phyloP scores from a whole-genome alignment of 1,140 invertebrate species.

The Musca domestica region DNA sequence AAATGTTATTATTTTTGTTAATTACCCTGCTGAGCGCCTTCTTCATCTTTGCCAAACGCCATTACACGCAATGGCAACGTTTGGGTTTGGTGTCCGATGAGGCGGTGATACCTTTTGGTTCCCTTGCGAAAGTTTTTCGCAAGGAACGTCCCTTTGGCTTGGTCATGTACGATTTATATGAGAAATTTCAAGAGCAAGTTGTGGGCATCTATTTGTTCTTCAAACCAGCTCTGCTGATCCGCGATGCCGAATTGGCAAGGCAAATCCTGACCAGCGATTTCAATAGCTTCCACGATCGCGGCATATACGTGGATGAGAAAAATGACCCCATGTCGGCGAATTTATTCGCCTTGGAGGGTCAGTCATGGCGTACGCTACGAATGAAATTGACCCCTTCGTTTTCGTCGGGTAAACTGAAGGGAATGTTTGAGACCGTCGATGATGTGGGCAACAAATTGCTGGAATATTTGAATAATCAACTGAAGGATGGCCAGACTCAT shows the following conservation, averaged over 20 bases:
- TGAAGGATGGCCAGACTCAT: constrained; percentile 25
- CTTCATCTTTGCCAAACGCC: constrained; percentile 24
- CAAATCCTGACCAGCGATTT: constrained; percentile 55
- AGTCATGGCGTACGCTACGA: constrained; percentile 57
- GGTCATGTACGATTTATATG: constrained; percentile 37
- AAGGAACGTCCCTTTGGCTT: constrained; percentile 33
- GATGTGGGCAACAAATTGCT: constrained; percentile 51
- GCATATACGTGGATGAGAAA: constrained; percentile 48
- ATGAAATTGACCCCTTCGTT: constrained; percentile 59
- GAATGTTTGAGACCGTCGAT: constrained; percentile 56
- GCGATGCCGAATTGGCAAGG: constrained; percentile 55
- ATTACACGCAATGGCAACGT: constrained; percentile 39
- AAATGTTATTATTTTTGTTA: not conserved
- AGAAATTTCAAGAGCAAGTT: constrained; percentile 27
- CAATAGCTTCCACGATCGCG: constrained; percentile 50
- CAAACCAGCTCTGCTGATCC: constrained; percentile 49
- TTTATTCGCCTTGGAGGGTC: constrained; percentile 53
- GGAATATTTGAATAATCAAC: constrained; percentile 32
- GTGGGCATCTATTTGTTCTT: constrained; percentile 44
- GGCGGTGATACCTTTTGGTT: constrained; percentile 38
- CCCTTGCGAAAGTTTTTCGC: constrained; percentile 31
- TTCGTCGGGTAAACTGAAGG: constrained; percentile 59
- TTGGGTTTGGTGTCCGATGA: constrained; percentile 22
- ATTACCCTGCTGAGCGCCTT: not conserved
- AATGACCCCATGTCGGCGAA: constrained; percentile 49